Percentiles rank a stretch among this genome's conserved stretches.
Evolutionary conservation across 2,797 vertebrate species (phyloP).

Genomic region (Gambelia wislizenii): DNA sequence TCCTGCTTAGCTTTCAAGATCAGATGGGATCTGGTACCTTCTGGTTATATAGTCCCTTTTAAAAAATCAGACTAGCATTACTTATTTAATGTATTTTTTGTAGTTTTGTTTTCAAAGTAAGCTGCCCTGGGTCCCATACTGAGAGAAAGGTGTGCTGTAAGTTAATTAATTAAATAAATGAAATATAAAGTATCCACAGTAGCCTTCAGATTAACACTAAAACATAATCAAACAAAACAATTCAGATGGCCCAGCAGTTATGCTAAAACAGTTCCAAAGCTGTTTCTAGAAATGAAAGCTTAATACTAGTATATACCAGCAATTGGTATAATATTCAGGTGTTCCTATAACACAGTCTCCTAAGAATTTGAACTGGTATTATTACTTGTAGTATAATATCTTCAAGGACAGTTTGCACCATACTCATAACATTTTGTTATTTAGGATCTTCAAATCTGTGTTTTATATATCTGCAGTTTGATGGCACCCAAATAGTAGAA

Average conservation of each 20-base stretch:
- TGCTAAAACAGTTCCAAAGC: not conserved
- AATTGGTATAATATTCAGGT: no score
- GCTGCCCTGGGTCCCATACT: no score
- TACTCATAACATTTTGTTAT: not conserved
- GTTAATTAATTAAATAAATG: no score
- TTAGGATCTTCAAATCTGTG: not conserved
- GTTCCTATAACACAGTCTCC: no score
- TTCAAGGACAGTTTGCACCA: not conserved
- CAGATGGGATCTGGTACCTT: no score
- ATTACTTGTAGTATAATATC: not conserved
- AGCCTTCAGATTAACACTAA: not conserved
- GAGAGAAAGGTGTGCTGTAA: no score
- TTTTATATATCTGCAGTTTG: not conserved
- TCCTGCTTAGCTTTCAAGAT: no score
- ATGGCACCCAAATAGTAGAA: not conserved
- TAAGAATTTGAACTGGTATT: no score
- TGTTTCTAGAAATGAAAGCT: not conserved
- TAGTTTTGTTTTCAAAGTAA: not conserved
- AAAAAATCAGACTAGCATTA: not conserved
- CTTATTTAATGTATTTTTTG: not conserved
- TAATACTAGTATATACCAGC: not conserved
- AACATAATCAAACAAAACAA: not conserved
- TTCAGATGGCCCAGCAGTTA: not conserved
- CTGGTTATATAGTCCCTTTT: no score
- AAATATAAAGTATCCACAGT: not conserved